Conservation (phyloP, 2,888 invertebrate genomes). For the Philaethria dido region DNA sequence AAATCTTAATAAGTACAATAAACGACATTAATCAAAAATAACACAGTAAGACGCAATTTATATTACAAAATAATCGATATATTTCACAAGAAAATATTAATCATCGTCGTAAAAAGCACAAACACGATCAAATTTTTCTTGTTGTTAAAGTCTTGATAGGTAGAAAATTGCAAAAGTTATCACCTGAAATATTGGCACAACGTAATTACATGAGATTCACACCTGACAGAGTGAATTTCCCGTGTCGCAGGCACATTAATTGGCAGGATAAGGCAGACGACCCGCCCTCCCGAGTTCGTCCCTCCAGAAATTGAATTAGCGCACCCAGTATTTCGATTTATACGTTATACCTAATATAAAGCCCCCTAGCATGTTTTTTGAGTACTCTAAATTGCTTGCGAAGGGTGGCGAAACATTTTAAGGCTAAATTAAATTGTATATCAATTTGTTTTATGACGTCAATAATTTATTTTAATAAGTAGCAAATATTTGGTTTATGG, state of each 20-base stretch:
- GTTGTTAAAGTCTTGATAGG: constrained; percentile 6
- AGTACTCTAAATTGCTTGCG: constrained; percentile 1
- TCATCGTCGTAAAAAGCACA: too few relatives aligned
- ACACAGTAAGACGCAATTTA: too few relatives aligned
- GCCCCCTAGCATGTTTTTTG: constrained; percentile 14
- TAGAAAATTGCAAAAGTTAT: constrained; percentile 44
- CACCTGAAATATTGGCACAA: constrained; percentile 39
- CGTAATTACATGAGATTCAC: constrained; percentile 46
- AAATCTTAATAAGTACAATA: too few relatives aligned
- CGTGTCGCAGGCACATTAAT: constrained; percentile 49
- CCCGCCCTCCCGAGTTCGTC: constrained; percentile 60
- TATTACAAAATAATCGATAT: too few relatives aligned
- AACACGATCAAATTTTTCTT: too few relatives aligned
- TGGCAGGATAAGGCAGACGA: constrained; percentile 49
- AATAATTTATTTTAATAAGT: background rate
- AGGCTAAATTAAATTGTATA: background rate
- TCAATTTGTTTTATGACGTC: background rate
- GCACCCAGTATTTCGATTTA: constrained; percentile 75
- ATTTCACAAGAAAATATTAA: too few relatives aligned
- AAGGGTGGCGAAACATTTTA: background rate
- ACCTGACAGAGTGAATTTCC: constrained; percentile 50
- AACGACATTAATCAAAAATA: too few relatives aligned
- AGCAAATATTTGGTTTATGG: background rate
- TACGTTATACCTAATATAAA: constrained; percentile 70
- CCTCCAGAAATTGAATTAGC: constrained; percentile 76